A percentile compares a stretch with the other conserved stretches of the same genome.
phyloP scores from a whole-genome alignment of 2,113 vertebrate genomes.

The Chaenogobius annularis region DNA sequence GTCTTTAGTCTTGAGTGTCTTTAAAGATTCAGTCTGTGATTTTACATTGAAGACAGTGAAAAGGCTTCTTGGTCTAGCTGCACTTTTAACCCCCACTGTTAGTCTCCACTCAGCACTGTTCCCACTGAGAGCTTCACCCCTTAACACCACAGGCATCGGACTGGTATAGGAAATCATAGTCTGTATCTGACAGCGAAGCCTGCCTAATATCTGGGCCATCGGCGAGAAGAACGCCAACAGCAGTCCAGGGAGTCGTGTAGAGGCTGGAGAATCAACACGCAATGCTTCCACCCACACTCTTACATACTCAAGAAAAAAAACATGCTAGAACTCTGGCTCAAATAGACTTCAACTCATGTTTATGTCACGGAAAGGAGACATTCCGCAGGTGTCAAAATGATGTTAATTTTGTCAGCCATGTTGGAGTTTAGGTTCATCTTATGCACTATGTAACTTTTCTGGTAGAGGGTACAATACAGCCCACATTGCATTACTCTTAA shows the following conservation, averaged over 20 bases:
- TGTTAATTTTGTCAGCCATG: neutral
- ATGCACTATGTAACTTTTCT: too few species aligned
- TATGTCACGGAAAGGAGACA: neutral
- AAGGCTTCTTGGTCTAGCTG: neutral
- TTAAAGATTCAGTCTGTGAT: neutral
- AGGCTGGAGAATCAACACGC: neutral
- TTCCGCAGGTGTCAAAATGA: neutral
- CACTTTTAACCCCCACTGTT: neutral
- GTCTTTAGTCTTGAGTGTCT: too few species aligned
- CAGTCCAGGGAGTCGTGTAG: neutral
- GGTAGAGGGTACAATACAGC: too few species aligned
- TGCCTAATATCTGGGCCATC: neutral
- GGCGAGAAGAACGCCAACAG: neutral
- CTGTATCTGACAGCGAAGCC: neutral
- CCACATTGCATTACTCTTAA: too few species aligned
- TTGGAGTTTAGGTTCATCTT: neutral
- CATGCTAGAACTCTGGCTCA: neutral
- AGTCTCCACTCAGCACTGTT: neutral
- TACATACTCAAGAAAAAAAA: neutral
- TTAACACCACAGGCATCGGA: neutral
- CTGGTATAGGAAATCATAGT: conserved; percentile 7
- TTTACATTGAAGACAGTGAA: neutral
- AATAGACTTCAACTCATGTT: neutral
- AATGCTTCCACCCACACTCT: neutral
- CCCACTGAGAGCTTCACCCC: conserved; percentile 5